These are phyloP conservation scores for Andrena trimmerana DNA, from an alignment of 2,888 invertebrate genomes.

Conservation along the genomic window DNA sequence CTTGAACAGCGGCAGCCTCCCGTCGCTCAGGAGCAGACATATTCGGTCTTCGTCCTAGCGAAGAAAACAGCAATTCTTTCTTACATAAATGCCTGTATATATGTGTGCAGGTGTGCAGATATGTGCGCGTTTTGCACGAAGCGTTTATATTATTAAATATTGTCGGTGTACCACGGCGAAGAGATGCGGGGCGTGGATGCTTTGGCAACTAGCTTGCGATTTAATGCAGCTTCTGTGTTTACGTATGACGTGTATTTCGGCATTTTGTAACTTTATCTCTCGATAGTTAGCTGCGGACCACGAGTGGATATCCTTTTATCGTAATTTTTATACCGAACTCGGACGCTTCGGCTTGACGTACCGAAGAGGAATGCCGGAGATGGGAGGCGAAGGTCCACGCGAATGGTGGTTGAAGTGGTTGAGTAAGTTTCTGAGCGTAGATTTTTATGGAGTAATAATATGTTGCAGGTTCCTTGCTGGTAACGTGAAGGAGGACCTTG, in stretches of 20 bases:
- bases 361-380: not conserved
- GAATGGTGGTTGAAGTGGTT: not conserved
- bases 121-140: not conserved
- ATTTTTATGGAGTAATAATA: not conserved
- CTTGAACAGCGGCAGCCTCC: constrained; percentile 24
- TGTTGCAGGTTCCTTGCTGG: constrained; percentile 19
- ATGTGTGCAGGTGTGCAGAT: not conserved
- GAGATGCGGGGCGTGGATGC: not conserved
- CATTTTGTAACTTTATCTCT: not conserved
- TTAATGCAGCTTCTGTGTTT: not conserved
- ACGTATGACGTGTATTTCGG: constrained; percentile 6
- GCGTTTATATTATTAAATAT: not conserved
- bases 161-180: not conserved
- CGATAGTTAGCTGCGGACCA: not conserved
- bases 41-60: constrained; percentile 26
- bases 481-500: too few relatives aligned
- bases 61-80: constrained; percentile 22
- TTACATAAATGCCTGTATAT: not conserved
- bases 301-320: not conserved
- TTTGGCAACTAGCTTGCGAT: not conserved
- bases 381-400: not conserved
- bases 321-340: not conserved
- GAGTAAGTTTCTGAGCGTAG: not conserved
- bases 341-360: too few relatives aligned
- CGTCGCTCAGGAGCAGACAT: constrained; percentile 29